Conservation (phyloP, 2,113 vertebrate species). For the Antechinus flavipes region DNA sequence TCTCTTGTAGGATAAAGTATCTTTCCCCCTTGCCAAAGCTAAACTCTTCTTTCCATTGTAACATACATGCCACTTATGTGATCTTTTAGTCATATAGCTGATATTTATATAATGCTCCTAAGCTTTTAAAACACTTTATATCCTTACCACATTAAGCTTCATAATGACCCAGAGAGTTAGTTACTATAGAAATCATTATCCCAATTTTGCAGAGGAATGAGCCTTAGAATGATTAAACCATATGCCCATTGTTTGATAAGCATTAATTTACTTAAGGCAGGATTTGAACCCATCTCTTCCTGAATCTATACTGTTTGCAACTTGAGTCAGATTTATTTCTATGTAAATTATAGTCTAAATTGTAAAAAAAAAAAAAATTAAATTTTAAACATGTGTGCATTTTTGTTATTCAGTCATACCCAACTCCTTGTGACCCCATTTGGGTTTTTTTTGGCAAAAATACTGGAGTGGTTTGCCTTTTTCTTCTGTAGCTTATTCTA, state of each 20-base stretch:
- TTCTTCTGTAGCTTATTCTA: no score
- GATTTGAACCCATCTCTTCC: not conserved
- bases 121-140: not conserved
- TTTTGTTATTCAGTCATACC: no score
- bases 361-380: not conserved
- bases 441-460: no score
- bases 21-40: not conserved
- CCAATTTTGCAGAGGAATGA: not conserved
- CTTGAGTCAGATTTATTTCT: not conserved
- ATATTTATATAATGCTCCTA: not conserved
- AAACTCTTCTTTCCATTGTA: not conserved
- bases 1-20: not conserved
- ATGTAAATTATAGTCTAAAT: not conserved
- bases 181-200: not conserved
- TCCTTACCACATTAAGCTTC: not conserved
- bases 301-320: not conserved
- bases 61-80: not conserved
- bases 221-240: not conserved
- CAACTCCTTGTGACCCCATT: no score
- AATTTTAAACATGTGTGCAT: not conserved
- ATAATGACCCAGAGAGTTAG: not conserved
- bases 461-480: no score
- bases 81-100: not conserved
- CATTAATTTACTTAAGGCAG: not conserved
- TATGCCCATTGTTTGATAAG: not conserved